Conservation (phyloP, 2,888 invertebrate genomes). For the Drosophila kanekoi region DNA sequence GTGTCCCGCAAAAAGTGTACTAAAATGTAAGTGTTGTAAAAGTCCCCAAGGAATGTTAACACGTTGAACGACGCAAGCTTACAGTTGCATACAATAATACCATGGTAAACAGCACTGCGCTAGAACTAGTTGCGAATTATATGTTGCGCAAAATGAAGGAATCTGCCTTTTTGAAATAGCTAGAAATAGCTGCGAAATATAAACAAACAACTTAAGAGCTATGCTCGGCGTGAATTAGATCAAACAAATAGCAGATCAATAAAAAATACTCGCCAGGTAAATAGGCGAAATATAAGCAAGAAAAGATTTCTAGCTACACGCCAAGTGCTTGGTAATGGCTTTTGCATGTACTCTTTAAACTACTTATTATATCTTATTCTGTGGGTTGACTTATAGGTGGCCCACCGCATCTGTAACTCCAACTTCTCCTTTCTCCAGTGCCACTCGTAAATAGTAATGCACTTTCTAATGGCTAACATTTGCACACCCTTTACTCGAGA, state of each 20-base stretch:
- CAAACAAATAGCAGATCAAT: too few species aligned
- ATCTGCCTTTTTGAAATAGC: not conserved
- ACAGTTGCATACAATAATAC: not conserved
- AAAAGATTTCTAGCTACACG: not conserved
- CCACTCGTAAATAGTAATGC: constrained; percentile 3
- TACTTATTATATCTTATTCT: not conserved
- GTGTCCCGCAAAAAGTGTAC: too few species aligned
- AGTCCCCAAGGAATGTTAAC: not conserved
- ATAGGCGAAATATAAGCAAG: not conserved
- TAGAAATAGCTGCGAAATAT: not conserved
- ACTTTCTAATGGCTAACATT: constrained; percentile 21
- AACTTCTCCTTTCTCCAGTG: not conserved
- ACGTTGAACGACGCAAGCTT: not conserved
- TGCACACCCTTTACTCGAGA: constrained; percentile 16
- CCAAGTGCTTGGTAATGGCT: not conserved
- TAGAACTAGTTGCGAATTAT: not conserved
- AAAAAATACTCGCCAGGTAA: not conserved
- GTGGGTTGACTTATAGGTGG: not conserved
- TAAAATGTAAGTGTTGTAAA: constrained; percentile 9
- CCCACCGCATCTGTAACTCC: not conserved
- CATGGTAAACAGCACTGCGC: not conserved
- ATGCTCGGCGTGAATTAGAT: too few species aligned
- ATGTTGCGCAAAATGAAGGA: not conserved
- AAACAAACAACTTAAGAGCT: not conserved
- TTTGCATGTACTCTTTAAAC: not conserved